A percentile compares a stretch with the other conserved stretches of the same genome.
Evolutionary conservation across 2,113 vertebrate genomes (phyloP).

Genomic region (Atherinomorus stipes): DNA sequence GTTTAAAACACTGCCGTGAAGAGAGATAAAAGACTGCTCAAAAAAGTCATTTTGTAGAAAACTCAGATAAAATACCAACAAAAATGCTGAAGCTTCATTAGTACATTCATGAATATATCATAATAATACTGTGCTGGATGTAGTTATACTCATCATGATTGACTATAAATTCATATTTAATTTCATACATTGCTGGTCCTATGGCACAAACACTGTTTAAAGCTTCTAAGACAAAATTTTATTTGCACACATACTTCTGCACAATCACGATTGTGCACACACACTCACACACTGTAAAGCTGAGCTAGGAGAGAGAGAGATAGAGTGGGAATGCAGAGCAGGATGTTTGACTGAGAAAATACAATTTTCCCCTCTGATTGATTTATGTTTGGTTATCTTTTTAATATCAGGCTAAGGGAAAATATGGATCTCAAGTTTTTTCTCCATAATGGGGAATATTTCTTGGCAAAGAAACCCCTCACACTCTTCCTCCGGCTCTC

Average conservation of each 20-base stretch:
- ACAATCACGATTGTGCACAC: slow-evolving; percentile 12
- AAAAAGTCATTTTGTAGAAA: slow-evolving; percentile 71
- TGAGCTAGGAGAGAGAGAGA: slow-evolving; percentile 38
- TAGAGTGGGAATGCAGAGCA: slow-evolving; percentile 43
- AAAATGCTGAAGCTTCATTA: slow-evolving; percentile 66
- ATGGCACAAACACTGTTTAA: slow-evolving; percentile 70
- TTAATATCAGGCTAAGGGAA: slow-evolving; percentile 67
- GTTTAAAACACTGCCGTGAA: slow-evolving; percentile 64
- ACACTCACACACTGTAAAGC: slow-evolving; percentile 18
- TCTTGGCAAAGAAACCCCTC: slow-evolving; percentile 33
- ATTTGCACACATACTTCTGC: slow-evolving; percentile 32
- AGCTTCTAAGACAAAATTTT: slow-evolving; percentile 60
- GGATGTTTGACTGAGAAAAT: slow-evolving; percentile 36
- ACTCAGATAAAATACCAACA: slow-evolving; percentile 66
- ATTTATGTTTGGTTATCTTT: slow-evolving; percentile 67
- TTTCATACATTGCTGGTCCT: slow-evolving; percentile 65
- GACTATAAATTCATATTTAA: slow-evolving; percentile 68
- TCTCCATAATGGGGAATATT: slow-evolving; percentile 32
- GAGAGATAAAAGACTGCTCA: slow-evolving; percentile 60
- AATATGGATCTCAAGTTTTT: slow-evolving; percentile 36
- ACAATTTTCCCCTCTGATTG: slow-evolving; percentile 50
- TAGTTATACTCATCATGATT: slow-evolving; percentile 61
- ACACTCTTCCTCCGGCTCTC: slow-evolving; percentile 3
- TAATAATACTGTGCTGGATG: slow-evolving; percentile 73
- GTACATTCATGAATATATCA: slow-evolving; percentile 73